Base-by-base conservation (phyloP, 1,140 invertebrate genomes). In the Calephelis nemesis region DNA sequence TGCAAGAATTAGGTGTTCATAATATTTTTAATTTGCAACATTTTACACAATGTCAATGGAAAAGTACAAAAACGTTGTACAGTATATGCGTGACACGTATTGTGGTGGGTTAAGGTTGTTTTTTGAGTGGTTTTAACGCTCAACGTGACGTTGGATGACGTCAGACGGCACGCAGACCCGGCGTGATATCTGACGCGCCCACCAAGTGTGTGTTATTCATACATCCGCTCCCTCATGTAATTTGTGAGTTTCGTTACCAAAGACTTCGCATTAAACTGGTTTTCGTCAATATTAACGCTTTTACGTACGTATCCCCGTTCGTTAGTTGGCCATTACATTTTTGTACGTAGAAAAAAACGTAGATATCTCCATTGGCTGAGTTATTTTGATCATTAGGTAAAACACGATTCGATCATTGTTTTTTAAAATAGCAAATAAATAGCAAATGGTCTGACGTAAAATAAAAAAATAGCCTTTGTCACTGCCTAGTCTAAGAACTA, bases 1-100 rank as follows among this genome's bases (percentile, higher is more conserved):
- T 30, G 30, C 30, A 30, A 30, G 30, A 30, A 30, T 30, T 30
- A 4, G 52, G 45, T 12, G 47, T 66, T 50, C 39, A 65, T 30
- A 19, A 30, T 19, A 15, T 19, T 10, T 54, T 12, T 39, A 58
- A 40, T 58, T 49, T 19, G n/a, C 45, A 52, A 50, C 52, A 52
- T 62, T 54, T 83, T 85, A 75, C 75, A 79, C 77, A 81, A 82
- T 78, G 71, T 47, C 76, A 87, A 80, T 77, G 85, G 85, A 88
- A 88, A 88, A 86, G 77, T 88, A 85, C 84, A 68, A 70, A 49
- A 70, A 71, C 67, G 69, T 81, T 74, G 74, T 74, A 77, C 69
- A 78, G 75, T 69, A 58, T 68, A 63, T 66, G 42, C 39, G 71
- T 68, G 63, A 45, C 67, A 70, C 70, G 69, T 79, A 79, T 71